Percentiles rank a stretch among this genome's conserved stretches.
Evolutionary conservation across 2,113 vertebrate species (phyloP).

Genomic region (Otolemur garnettii): DNA sequence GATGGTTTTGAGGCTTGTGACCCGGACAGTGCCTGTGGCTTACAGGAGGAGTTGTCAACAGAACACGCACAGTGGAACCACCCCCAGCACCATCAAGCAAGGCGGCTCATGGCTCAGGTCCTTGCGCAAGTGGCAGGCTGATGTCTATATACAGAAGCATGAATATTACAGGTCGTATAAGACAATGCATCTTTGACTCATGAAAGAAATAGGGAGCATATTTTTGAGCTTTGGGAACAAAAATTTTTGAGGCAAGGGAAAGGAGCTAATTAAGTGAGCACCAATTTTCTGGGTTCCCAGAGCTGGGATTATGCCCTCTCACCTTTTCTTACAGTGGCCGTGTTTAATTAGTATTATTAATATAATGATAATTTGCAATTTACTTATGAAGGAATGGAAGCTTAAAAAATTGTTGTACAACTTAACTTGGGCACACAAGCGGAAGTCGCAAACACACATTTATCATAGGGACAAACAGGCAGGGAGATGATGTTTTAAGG

Average conservation of each 20-base stretch:
- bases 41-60: rapidly evolving
- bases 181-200: not conserved
- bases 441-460: too few relatives aligned
- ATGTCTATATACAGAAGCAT: too few relatives aligned
- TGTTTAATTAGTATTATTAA: not conserved
- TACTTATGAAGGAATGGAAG: not conserved
- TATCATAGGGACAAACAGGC: rapidly evolving
- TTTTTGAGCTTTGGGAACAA: not conserved
- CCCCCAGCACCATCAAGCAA: rapidly evolving
- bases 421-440: not conserved
- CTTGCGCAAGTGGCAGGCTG: too few relatives aligned
- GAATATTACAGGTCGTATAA: rapidly evolving
- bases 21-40: rapidly evolving
- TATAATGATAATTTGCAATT: not conserved
- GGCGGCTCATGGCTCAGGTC: rapidly evolving
- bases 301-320: not conserved
- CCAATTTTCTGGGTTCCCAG: not conserved
- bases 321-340: not conserved
- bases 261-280: not conserved
- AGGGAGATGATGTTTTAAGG: not conserved
- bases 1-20: not conserved
- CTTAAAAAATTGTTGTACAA: not conserved
- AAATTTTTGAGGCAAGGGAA: not conserved
- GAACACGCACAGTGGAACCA: rapidly evolving
- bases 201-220: too few relatives aligned